phyloP scores from a whole-genome alignment of 2,113 vertebrate genomes.

The Nansenia antarctica region DNA sequence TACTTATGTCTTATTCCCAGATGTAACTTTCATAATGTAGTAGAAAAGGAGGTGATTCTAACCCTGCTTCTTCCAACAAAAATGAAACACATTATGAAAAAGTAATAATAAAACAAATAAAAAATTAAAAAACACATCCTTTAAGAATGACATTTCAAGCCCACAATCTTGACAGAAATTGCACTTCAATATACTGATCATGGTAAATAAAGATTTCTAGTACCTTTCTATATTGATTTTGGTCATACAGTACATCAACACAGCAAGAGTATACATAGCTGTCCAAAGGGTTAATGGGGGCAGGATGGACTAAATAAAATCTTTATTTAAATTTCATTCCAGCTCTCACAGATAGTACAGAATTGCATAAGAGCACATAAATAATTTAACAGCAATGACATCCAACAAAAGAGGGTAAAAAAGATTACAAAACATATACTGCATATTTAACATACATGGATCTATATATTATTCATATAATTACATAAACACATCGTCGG shows the following conservation, averaged over 20 bases:
- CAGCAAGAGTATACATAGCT: constrained; percentile 65
- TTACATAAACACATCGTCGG: constrained; percentile 63
- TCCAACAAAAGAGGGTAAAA: constrained; percentile 68
- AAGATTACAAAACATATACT: constrained; percentile 74
- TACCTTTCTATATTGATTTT: constrained; percentile 65
- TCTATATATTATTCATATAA: constrained; percentile 61
- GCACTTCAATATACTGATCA: constrained; percentile 75
- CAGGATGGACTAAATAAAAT: constrained; percentile 47
- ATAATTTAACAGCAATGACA: constrained; percentile 71
- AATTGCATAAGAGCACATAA: constrained; percentile 72
- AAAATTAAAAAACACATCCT: constrained; percentile 70
- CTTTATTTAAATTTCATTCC: constrained; percentile 61
- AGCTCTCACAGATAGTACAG: constrained; percentile 71
- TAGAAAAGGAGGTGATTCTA: constrained; percentile 46
- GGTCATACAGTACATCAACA: constrained; percentile 72
- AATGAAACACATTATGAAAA: constrained; percentile 26
- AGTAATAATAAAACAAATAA: constrained; percentile 31
- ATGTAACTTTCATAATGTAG: constrained; percentile 32
- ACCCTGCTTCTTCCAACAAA: constrained; percentile 57
- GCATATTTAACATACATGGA: constrained; percentile 65
- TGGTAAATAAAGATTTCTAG: constrained; percentile 66
- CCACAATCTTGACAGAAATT: constrained; percentile 78
- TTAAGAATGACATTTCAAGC: constrained; percentile 81
- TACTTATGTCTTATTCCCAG: constrained; percentile 34
- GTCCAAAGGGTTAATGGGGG: constrained; percentile 41